Conservation (phyloP, 2,113 vertebrate species). For the Peucedramus taeniatus region DNA sequence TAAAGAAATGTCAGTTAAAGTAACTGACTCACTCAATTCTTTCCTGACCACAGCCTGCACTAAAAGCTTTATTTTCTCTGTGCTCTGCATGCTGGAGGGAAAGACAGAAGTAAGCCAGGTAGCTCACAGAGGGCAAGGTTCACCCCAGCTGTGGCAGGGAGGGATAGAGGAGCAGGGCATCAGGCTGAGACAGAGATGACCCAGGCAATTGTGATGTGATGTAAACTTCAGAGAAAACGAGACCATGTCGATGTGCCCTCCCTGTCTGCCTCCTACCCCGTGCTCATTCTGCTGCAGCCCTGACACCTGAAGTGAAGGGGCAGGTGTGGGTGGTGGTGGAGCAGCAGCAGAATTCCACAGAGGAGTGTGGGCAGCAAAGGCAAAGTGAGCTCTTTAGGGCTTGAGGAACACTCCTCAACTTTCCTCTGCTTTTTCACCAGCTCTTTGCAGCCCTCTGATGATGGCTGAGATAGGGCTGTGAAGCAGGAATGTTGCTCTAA, state of each 20-base stretch:
- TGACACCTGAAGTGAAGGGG: background rate
- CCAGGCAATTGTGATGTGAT: background rate
- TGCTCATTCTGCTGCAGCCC: background rate
- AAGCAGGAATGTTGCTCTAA: background rate
- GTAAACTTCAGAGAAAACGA: background rate
- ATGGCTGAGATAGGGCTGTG: background rate
- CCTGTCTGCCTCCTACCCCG: background rate
- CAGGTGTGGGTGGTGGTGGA: background rate
- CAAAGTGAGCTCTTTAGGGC: background rate
- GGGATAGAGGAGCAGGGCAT: background rate
- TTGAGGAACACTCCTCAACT: background rate
- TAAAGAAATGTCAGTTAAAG: conserved; percentile 10
- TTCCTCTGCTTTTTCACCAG: background rate
- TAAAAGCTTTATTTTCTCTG: background rate
- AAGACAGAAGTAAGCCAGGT: background rate
- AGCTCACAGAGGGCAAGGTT: background rate
- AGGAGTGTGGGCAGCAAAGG: background rate
- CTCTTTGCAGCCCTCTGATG: background rate
- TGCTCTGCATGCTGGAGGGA: background rate
- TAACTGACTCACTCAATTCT: background rate
- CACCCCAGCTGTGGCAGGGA: background rate
- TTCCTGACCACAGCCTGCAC: background rate
- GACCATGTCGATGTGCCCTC: background rate
- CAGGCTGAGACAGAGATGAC: background rate
- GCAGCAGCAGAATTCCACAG: background rate